Base-by-base conservation (phyloP, 1,140 invertebrate species). In the Diprion similis region DNA sequence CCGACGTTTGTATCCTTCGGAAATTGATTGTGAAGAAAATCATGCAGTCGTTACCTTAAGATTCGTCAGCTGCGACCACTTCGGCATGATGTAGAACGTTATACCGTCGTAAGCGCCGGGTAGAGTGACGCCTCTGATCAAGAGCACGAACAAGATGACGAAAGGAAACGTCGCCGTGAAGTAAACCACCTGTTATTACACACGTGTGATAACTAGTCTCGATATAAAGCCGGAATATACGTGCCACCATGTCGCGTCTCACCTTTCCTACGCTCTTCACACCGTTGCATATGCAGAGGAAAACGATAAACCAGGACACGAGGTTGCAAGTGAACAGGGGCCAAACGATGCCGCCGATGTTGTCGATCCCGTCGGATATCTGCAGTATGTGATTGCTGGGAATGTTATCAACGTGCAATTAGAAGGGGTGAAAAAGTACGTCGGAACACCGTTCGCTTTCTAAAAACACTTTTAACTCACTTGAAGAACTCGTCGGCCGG, bases 101-200 rank as follows among this genome's bases (percentile, higher is more conserved):
- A 97, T 93, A 19, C 95, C 96, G 71, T 92, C 88, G 69, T 89
- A 87, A 15, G 95, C 93, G 18, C 95, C 96, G 0, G 93, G 92
- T 68, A 97, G 87, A 0, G 95, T 96, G 11, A 95, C 84, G 8
- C 94, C 94, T 64, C 94, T 89, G 66, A 94, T 82, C 72, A 96
- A 90, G 13, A 96, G 86, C 13, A 93, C 85, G 19, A 92, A 90
- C 1, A 97, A 87, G 47, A 97, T 92, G 13, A 96, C 77, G 84
- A 96, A 96, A 0, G 96, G 95, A 85, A 97, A 97, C 19, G 94
- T 89, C 0, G 95, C 95, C 1, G 95, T 95, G 81, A 96, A 96
- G 82, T 96, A 96, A 9, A 95, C 94, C 37, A 94, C 93, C 91
- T 94, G 90, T 17, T 79, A 85, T 65, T 86, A 78, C 82, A 85